A percentile compares a stretch with the other conserved stretches of the same genome.
phyloP scores from a whole-genome alignment of 1,140 invertebrate genomes.

The Drosophila truncata region DNA sequence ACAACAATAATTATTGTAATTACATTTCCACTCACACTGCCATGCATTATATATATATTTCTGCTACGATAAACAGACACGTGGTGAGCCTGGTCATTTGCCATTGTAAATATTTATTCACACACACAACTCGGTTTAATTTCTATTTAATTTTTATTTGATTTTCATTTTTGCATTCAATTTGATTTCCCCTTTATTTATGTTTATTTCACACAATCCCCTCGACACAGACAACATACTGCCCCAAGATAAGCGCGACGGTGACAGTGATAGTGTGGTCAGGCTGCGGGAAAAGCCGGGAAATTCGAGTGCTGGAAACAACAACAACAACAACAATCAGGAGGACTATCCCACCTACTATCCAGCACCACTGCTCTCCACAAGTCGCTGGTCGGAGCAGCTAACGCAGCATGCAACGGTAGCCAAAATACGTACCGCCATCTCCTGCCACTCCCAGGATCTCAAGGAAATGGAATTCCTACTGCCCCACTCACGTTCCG shows the following conservation, averaged over 20 bases:
- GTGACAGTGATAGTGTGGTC: slow-evolving; percentile 44
- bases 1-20: slow-evolving; percentile 44
- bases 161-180: slow-evolving; percentile 49
- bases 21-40: slow-evolving; percentile 40
- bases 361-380: slow-evolving; percentile 50
- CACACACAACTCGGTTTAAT: slow-evolving; percentile 20
- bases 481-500: slow-evolving; percentile 61
- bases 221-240: slow-evolving; percentile 60
- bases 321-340: slow-evolving; percentile 38
- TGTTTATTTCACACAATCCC: slow-evolving; percentile 32
- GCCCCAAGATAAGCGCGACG: slow-evolving; percentile 41
- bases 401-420: slow-evolving; percentile 72
- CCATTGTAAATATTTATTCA: slow-evolving; percentile 67
- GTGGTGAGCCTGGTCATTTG: slow-evolving; percentile 57
- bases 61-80: slow-evolving; percentile 20
- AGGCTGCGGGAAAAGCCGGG: slow-evolving; percentile 56
- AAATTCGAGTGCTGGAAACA: slow-evolving; percentile 15
- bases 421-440: slow-evolving; percentile 77
- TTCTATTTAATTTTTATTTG: slow-evolving; percentile 55
- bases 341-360: slow-evolving; percentile 59
- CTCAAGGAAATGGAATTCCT: slow-evolving; percentile 86
- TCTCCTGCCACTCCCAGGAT: slow-evolving; percentile 71
- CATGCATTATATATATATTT: slow-evolving; percentile 1
- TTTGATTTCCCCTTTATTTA: slow-evolving; percentile 50
- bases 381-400: slow-evolving; percentile 79